A percentile compares a stretch with the other conserved stretches of the same genome.
Evolutionary conservation across 23 tunicate species (phyloP).

Genomic region (Botrylloides violaceus): DNA sequence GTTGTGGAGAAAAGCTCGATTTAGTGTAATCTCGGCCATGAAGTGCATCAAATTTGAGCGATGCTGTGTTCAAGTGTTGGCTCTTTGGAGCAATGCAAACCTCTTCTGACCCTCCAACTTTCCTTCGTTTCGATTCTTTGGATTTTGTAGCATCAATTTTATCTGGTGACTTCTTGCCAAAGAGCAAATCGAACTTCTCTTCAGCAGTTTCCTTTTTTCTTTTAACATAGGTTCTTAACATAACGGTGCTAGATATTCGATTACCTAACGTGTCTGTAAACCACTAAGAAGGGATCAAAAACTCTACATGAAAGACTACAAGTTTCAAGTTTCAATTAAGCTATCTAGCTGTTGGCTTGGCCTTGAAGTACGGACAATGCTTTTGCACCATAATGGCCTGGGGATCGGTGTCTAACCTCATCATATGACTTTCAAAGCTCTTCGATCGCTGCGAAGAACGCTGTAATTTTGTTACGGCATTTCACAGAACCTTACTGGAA

Average conservation of each 20-base stretch:
- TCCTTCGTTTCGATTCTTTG: neutral
- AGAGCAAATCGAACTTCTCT: constrained; percentile 60
- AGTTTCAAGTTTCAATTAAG: too few species aligned
- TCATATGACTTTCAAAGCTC: too few species aligned
- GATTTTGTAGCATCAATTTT: neutral
- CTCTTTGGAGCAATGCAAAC: neutral
- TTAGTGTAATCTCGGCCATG: neutral
- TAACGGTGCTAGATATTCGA: neutral
- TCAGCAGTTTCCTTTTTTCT: constrained; percentile 63
- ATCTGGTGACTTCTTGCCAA: constrained; percentile 6
- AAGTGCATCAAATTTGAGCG: neutral
- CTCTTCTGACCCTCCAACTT: neutral
- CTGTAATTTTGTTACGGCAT: too few species aligned
- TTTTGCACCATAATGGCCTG: too few species aligned
- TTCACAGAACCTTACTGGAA: too few species aligned
- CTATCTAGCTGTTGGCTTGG: too few species aligned
- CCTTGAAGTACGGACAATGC: too few species aligned
- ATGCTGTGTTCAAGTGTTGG: neutral
- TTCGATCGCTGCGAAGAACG: too few species aligned
- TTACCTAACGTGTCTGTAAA: too few species aligned
- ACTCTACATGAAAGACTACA: too few species aligned
- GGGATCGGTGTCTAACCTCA: too few species aligned
- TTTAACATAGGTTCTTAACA: constrained; percentile 43
- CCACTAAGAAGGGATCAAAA: too few species aligned
- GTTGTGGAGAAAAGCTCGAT: neutral